Evolutionary conservation across 2,797 vertebrate species (phyloP).

Genomic region (Aplochiton taeniatus): DNA sequence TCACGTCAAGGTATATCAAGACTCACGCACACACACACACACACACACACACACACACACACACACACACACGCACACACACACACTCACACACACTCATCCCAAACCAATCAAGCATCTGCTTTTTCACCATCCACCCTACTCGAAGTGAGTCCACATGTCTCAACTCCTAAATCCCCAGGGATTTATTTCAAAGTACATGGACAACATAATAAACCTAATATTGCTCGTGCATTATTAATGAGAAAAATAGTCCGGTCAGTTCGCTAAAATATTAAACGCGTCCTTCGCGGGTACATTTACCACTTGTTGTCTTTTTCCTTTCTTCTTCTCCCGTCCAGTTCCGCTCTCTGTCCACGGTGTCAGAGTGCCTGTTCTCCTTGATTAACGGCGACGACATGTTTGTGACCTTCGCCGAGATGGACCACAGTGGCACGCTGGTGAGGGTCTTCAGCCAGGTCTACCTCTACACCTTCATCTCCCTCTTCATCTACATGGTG

Average conservation of each 20-base stretch:
- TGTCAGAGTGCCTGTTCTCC: constrained; percentile 92
- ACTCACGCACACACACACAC: neutral
- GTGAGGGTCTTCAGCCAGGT: constrained; percentile 95
- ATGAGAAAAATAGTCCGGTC: no score
- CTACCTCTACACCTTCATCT: constrained; percentile 94
- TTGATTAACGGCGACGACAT: constrained; percentile 94
- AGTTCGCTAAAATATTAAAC: neutral
- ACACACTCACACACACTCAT: neutral
- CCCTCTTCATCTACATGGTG: constrained; percentile 97
- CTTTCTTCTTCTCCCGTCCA: constrained; percentile 42
- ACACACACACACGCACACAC: neutral
- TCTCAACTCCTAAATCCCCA: no score
- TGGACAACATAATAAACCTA: no score
- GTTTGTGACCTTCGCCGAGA: constrained; percentile 88
- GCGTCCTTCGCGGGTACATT: neutral
- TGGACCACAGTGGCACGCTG: constrained; percentile 82
- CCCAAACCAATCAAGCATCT: neutral
- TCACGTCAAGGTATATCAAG: constrained; percentile 83
- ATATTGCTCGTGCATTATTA: no score
- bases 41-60: constrained; percentile 12
- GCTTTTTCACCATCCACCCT: no score
- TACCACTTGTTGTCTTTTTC: no score
- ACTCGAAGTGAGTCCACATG: no score
- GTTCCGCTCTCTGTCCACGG: constrained; percentile 91
- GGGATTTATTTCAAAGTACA: no score